A percentile compares a stretch with the other conserved stretches of the same genome.
Evolutionary conservation across 2,797 vertebrate genomes (phyloP).

Genomic region (Neosilurus hyrtlii): DNA sequence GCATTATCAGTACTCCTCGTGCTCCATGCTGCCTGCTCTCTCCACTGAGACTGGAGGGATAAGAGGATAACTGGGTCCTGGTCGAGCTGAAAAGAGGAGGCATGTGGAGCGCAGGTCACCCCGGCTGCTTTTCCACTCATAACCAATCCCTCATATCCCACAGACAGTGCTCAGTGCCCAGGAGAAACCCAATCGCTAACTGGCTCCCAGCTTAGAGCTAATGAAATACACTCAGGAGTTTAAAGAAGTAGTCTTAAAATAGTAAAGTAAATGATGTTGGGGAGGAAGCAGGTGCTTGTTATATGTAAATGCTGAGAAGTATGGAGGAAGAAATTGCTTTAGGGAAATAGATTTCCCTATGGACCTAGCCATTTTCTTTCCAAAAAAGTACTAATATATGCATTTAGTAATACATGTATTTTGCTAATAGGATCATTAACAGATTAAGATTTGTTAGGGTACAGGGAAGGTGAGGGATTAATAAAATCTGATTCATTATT

Average conservation of each 20-base stretch:
- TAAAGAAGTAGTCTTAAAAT: conserved; percentile 39
- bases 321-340: neutral
- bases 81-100: conserved; percentile 63
- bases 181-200: conserved; percentile 41
- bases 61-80: conserved; percentile 87
- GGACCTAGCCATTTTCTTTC: neutral
- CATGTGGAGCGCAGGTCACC: conserved; percentile 75
- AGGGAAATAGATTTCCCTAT: neutral
- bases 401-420: neutral
- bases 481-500: no score
- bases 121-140: conserved; percentile 56
- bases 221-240: conserved; percentile 41
- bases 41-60: conserved; percentile 82
- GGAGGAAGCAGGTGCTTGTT: conserved; percentile 11
- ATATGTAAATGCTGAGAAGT: neutral
- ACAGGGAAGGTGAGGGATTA: neutral
- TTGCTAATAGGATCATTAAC: neutral
- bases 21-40: conserved; percentile 64
- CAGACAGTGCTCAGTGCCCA: conserved; percentile 23
- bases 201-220: conserved; percentile 38
- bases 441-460: neutral
- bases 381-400: neutral
- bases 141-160: conserved; percentile 42
- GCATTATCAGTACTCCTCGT: conserved; percentile 53
- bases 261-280: conserved; percentile 32